These are phyloP conservation scores for Oscarella lobularis DNA, from an alignment of 37 sponge, comb jelly and placozoan species.

Conservation along the genomic window DNA sequence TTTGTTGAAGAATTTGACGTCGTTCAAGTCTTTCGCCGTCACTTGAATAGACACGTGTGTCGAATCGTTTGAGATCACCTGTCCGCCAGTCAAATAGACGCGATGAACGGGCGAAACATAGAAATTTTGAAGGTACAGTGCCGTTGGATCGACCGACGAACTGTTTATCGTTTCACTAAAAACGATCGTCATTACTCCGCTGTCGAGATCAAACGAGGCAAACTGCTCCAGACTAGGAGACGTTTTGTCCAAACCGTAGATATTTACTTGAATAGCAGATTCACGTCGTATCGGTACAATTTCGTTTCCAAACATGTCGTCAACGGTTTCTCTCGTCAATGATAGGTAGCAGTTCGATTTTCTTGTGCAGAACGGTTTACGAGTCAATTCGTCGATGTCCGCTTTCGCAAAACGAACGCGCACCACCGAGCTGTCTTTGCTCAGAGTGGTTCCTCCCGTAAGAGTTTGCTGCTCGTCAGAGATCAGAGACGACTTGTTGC, in stretches of 20 bases:
- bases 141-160: slow-evolving; percentile 25
- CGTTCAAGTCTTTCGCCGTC: slow-evolving; percentile 33
- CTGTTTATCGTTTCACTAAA: slow-evolving; percentile 80
- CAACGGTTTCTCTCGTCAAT: slow-evolving; percentile 50
- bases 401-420: not conserved
- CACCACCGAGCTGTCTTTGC: not conserved
- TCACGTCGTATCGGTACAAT: slow-evolving; percentile 48
- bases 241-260: slow-evolving; percentile 39
- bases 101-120: not conserved
- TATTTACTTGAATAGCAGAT: slow-evolving; percentile 23
- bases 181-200: slow-evolving; percentile 32
- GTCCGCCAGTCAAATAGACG: slow-evolving; percentile 13
- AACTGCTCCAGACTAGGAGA: slow-evolving; percentile 27
- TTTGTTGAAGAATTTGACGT: slow-evolving; percentile 26
- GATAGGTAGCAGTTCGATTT: slow-evolving; percentile 53
- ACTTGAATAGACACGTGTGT: slow-evolving; percentile 33
- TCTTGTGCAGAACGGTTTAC: slow-evolving; percentile 21
- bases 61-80: slow-evolving; percentile 30
- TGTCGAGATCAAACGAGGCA: slow-evolving; percentile 45
- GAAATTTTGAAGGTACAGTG: slow-evolving; percentile 13
- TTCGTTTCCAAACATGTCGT: slow-evolving; percentile 71
- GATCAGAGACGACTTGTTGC: not conserved
- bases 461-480: not conserved
- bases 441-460: not conserved
- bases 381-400: slow-evolving; percentile 45